phyloP scores from a whole-genome alignment of 2,888 invertebrate species.

The Rugalucina vietnamica region DNA sequence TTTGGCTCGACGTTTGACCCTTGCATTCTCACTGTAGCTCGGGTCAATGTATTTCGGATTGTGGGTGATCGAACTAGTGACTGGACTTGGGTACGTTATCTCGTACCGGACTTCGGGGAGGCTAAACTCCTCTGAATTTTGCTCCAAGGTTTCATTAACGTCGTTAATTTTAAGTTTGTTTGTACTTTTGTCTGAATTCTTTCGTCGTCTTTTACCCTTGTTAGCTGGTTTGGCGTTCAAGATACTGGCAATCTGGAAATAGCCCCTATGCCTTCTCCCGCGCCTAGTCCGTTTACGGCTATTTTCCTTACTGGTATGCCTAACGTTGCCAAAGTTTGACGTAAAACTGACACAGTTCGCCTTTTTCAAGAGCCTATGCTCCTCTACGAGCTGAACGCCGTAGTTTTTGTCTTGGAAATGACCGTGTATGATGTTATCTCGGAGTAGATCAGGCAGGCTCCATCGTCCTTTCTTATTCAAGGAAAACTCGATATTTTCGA shows the following conservation, averaged over 20 bases:
- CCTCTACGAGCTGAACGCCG: conserved; percentile 59
- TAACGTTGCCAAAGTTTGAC: conserved; percentile 16
- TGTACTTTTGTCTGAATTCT: background rate
- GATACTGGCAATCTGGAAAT: conserved; percentile 54
- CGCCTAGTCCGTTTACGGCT: conserved; percentile 2
- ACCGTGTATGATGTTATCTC: conserved; percentile 36
- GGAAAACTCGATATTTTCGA: background rate
- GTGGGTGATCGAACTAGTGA: conserved; percentile 61
- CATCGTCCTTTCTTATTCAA: conserved; percentile 6
- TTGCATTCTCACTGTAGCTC: background rate
- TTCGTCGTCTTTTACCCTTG: background rate
- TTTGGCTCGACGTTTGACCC: background rate
- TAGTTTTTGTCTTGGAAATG: conserved; percentile 42
- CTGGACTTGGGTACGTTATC: conserved; percentile 60
- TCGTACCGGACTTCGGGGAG: conserved; percentile 57
- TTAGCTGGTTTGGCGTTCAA: conserved; percentile 17
- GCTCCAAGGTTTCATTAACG: background rate
- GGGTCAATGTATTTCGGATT: conserved; percentile 60
- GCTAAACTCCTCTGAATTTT: background rate
- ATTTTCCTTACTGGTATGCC: background rate
- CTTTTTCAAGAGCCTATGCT: conserved; percentile 53
- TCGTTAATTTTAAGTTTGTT: background rate
- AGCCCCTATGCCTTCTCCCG: conserved; percentile 25
- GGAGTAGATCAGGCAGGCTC: background rate
- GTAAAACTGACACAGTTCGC: conserved; percentile 60